Evolutionary conservation across 2,113 vertebrate species (phyloP).

Genomic region (Embiotoca jacksoni): DNA sequence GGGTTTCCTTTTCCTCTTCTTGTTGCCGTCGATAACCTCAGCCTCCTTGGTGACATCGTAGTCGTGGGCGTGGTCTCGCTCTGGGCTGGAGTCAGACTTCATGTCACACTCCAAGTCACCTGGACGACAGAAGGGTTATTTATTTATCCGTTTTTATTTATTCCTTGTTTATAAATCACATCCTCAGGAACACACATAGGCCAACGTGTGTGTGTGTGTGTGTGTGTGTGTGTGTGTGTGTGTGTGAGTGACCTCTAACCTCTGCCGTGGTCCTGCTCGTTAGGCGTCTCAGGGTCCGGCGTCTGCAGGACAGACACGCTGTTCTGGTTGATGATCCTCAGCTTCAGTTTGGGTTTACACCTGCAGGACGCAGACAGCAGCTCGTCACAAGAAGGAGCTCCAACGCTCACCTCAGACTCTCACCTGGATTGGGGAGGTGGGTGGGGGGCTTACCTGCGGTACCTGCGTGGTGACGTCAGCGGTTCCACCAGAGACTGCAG

Average conservation of each 20-base stretch:
- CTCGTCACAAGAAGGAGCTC: slow-evolving; percentile 12
- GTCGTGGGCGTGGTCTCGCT: slow-evolving; percentile 89
- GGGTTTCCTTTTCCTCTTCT: slow-evolving; percentile 95
- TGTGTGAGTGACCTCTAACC: slow-evolving; percentile 79
- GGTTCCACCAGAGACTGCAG: slow-evolving; percentile 91
- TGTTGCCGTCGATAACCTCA: slow-evolving; percentile 87
- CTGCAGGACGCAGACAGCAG: slow-evolving; percentile 55
- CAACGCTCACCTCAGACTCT: not conserved
- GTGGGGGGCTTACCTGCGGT: slow-evolving; percentile 79
- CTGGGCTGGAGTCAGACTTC: slow-evolving; percentile 97
- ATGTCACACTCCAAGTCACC: slow-evolving; percentile 93
- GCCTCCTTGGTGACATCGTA: slow-evolving; percentile 84
- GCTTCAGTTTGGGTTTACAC: slow-evolving; percentile 95
- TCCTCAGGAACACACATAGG: no score
- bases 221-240: not conserved
- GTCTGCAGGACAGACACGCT: slow-evolving; percentile 97
- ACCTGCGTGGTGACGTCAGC: slow-evolving; percentile 87
- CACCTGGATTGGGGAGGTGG: not conserved
- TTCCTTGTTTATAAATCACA: no score
- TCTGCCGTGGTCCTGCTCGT: slow-evolving; percentile 89
- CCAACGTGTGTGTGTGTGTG: no score
- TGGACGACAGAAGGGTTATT: slow-evolving; percentile 7
- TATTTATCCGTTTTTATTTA: no score
- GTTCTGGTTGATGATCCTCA: slow-evolving; percentile 99
- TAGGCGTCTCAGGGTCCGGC: slow-evolving; percentile 84